A percentile compares a stretch with the other conserved stretches of the same genome.
These are phyloP conservation scores for Scomber scombrus DNA, from an alignment of 2,113 vertebrate genomes.

Conservation along the genomic window DNA sequence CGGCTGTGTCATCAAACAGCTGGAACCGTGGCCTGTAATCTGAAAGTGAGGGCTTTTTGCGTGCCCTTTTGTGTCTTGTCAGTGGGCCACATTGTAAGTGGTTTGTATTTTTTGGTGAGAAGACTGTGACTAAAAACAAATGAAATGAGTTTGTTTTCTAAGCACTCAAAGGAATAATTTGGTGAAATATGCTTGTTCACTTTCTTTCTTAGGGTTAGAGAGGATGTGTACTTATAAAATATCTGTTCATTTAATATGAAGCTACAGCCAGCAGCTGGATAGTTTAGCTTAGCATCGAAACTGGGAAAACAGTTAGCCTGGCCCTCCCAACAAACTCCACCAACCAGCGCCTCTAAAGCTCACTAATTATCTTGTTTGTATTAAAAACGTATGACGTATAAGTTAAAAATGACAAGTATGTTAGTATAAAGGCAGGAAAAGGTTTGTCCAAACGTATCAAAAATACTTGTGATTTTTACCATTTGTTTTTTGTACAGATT, in stretches of 20 bases:
- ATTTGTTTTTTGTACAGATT: no score
- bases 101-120: slow-evolving; percentile 43
- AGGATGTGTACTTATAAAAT: background rate
- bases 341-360: background rate
- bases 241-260: background rate
- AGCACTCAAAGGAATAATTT: background rate
- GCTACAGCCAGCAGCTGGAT: background rate
- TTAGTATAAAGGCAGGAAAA: no score
- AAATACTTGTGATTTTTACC: no score
- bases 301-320: background rate
- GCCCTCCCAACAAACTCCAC: background rate
- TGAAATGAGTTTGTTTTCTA: slow-evolving; percentile 21
- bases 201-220: background rate
- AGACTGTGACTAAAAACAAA: slow-evolving; percentile 53
- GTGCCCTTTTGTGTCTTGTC: slow-evolving; percentile 56
- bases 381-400: no score
- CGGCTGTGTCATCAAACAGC: slow-evolving; percentile 54
- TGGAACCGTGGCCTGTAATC: slow-evolving; percentile 73
- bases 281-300: background rate
- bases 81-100: slow-evolving; percentile 31
- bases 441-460: no score
- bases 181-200: background rate
- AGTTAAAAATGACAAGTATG: no score
- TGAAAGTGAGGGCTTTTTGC: slow-evolving; percentile 29
- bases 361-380: no score